These are phyloP conservation scores for Lytechinus pictus DNA, from an alignment of 35 echinoderm and acorn worm genomes.

Conservation along the genomic window DNA sequence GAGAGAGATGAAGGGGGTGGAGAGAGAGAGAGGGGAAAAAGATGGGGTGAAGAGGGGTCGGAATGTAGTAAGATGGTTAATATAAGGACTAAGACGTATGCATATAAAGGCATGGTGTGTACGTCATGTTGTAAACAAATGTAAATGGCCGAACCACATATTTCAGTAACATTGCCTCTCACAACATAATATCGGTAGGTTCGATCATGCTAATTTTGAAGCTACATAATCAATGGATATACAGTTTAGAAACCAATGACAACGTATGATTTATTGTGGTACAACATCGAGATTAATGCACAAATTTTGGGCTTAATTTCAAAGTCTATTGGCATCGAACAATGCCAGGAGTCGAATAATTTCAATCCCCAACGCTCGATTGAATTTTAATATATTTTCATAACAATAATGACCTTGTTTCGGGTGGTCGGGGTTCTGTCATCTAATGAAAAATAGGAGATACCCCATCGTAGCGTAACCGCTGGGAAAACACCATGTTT, in stretches of 20 bases:
- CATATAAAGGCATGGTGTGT: no score
- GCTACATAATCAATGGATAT: no score
- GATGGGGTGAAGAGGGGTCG: no score
- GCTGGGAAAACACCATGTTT: neutral
- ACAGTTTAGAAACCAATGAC: neutral
- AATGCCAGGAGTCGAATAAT: neutral
- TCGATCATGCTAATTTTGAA: no score
- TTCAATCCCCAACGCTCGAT: neutral
- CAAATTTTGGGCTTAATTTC: neutral
- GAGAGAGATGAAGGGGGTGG: no score
- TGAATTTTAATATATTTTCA: neutral
- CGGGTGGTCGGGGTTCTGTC: neutral
- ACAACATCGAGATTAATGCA: neutral
- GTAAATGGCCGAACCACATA: no score
- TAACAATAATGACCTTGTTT: conserved; percentile 4
- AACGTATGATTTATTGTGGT: neutral
- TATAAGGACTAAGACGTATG: no score
- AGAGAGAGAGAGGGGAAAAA: no score
- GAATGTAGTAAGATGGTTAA: no score
- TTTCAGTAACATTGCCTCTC: no score
- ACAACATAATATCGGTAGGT: no score
- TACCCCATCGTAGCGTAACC: neutral
- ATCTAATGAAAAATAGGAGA: neutral
- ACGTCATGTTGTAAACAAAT: no score
- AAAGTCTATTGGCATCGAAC: neutral